Evolutionary conservation across 2,113 vertebrate species (phyloP).

Genomic region (Vimba vimba): DNA sequence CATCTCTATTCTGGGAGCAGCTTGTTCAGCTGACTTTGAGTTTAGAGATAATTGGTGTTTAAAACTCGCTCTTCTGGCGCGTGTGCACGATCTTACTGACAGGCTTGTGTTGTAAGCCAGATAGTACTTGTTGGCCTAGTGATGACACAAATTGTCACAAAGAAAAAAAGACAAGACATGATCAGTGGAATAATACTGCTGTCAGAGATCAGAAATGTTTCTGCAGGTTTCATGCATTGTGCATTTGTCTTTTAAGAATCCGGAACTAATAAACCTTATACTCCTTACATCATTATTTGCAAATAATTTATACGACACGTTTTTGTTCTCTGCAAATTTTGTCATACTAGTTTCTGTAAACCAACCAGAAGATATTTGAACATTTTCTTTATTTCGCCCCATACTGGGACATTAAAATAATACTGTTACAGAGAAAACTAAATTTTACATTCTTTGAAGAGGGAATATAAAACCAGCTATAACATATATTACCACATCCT

Average conservation of each 20-base stretch:
- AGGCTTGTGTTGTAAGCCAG: not conserved
- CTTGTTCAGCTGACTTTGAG: conserved; percentile 16
- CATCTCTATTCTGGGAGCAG: conserved; percentile 19
- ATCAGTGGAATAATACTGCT: not conserved
- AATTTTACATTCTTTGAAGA: not conserved
- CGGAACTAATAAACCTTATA: not conserved
- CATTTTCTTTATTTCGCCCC: not conserved
- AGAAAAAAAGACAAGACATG: not conserved
- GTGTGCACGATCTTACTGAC: conserved; percentile 10
- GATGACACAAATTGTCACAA: conserved; percentile 24
- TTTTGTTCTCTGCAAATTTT: too few species aligned
- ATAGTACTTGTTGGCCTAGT: not conserved
- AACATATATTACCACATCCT: not conserved
- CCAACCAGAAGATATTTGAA: not conserved
- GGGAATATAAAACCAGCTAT: not conserved
- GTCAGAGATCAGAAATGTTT: not conserved
- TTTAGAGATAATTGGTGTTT: conserved; percentile 29
- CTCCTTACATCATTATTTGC: not conserved
- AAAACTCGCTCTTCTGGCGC: not conserved
- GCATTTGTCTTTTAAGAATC: not conserved
- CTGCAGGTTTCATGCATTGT: not conserved
- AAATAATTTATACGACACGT: too few species aligned
- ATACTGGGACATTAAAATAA: not conserved
- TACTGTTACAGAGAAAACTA: not conserved
- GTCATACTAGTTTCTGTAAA: not conserved